These are phyloP conservation scores for Siniperca obscura DNA, from an alignment of 2,797 vertebrate species.

Conservation along the genomic window DNA sequence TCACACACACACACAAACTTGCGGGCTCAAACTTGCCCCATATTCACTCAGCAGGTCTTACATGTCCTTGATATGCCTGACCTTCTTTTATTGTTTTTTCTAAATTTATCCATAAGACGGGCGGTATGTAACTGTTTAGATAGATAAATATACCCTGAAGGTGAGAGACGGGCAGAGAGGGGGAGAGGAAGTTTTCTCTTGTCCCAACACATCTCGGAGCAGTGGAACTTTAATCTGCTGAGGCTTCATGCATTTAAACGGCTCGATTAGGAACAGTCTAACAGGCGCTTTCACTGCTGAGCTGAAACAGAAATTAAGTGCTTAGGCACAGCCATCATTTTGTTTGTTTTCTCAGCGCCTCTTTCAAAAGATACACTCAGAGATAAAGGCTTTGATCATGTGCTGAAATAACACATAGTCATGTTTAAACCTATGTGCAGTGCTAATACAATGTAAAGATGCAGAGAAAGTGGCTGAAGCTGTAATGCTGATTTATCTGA, in stretches of 20 bases:
- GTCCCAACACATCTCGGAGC: conserved; percentile 77
- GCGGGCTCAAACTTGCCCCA: conserved; percentile 64
- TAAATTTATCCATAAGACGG: conserved; percentile 80
- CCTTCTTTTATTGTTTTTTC: conserved; percentile 81
- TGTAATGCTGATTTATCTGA: conserved; percentile 4
- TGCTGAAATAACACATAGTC: conserved; percentile 47
- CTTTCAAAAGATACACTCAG: conserved; percentile 53
- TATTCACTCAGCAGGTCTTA: conserved; percentile 77
- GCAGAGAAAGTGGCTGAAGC: conserved; percentile 13
- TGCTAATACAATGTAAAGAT: conserved; percentile 26
- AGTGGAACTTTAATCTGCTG: conserved; percentile 73
- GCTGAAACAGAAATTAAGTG: conserved; percentile 71
- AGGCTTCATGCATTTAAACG: conserved; percentile 76
- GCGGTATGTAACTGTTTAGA: conserved; percentile 84
- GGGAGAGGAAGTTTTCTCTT: conserved; percentile 73
- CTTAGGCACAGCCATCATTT: conserved; percentile 58
- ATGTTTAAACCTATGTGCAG: conserved; percentile 19
- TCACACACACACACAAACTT: conserved; percentile 19
- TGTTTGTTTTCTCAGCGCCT: conserved; percentile 73
- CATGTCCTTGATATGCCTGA: conserved; percentile 83
- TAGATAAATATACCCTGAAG: conserved; percentile 80
- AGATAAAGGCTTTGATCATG: conserved; percentile 63
- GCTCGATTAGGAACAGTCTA: conserved; percentile 70
- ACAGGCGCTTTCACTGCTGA: conserved; percentile 64
- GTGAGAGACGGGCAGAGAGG: conserved; percentile 57